A percentile compares a stretch with the other conserved stretches of the same genome.
Conservation (phyloP, 2,113 vertebrate genomes). For the Okapia johnstoni region DNA sequence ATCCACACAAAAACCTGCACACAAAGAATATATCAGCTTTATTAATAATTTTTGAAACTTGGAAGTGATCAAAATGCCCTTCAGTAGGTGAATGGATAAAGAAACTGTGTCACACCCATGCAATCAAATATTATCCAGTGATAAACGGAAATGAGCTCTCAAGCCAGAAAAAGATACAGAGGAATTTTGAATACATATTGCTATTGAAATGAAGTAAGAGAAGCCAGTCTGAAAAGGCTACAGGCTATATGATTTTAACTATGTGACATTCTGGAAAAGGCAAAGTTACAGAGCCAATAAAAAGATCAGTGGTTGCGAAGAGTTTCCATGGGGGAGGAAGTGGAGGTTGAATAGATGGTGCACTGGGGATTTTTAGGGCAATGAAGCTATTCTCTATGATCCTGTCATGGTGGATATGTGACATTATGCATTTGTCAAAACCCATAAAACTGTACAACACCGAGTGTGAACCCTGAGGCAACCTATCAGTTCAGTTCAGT, state of each 20-base stretch:
- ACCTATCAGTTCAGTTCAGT: neutral
- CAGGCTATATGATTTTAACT: neutral
- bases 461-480: neutral
- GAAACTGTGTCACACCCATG: neutral
- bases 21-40: neutral
- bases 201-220: neutral
- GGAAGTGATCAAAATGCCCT: neutral
- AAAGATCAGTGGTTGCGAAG: neutral
- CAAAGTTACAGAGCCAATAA: neutral
- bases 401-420: neutral
- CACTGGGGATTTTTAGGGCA: neutral
- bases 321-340: neutral
- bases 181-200: neutral
- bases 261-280: neutral
- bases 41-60: neutral
- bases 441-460: neutral
- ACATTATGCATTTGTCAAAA: neutral
- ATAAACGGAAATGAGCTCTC: neutral
- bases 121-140: neutral
- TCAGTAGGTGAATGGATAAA: neutral
- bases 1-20: neutral
- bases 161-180: neutral
- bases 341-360: neutral
- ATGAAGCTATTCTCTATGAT: neutral
- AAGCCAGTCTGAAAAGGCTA: neutral